Base-by-base conservation (phyloP, 2,113 vertebrate genomes). In the Prolemur simus region DNA sequence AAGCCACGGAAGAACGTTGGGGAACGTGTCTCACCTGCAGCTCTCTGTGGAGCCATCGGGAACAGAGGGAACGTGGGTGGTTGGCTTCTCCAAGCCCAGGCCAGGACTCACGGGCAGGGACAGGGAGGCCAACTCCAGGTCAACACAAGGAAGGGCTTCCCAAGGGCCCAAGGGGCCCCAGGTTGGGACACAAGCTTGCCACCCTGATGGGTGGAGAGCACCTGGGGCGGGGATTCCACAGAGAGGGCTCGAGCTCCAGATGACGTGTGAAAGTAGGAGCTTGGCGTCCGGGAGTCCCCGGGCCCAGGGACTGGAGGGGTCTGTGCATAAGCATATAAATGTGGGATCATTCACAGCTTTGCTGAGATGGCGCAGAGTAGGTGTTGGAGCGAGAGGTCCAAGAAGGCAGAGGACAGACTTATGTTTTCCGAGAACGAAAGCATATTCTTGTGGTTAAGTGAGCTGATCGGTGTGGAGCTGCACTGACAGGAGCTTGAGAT, bases 191-290 rank as follows among this genome's bases (percentile, higher is more conserved):
- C n/a, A 29, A 42, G 29, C 0, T 1, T 56, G 71, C 9, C 66
- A 39, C 49, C 12, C 5, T 6, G 10, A 6, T 34, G 42, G 17
- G 29, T 18, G 3, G 27, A 13, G 25, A 18, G 42, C 1, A 2
- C 54, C 89, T 13, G 81, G 47, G 47, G 37, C 49, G 12, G 76
- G n/a, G 58, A 29, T 49, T n/a, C 73, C 4, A 1, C 8, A n/a
- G 54, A 85, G 69, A 73, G 27, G 34, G 29, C 56, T 71, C 25
- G 4, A n/a, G 58, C 27, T 73, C 39, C 78, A 13, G 18, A 14
- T 5, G 18, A 23, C 1, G 0, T 14, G 4, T 21, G 47, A 12
- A 12, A 32, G 9, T 8, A 34, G 49, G 25, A 32, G 5, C 37
- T 91, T 56, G 39, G 39, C 5, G 21, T 77, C 27, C 39, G 37